Conservation (phyloP, 1,140 invertebrate genomes). For the Parasteatoda tepidariorum region DNA sequence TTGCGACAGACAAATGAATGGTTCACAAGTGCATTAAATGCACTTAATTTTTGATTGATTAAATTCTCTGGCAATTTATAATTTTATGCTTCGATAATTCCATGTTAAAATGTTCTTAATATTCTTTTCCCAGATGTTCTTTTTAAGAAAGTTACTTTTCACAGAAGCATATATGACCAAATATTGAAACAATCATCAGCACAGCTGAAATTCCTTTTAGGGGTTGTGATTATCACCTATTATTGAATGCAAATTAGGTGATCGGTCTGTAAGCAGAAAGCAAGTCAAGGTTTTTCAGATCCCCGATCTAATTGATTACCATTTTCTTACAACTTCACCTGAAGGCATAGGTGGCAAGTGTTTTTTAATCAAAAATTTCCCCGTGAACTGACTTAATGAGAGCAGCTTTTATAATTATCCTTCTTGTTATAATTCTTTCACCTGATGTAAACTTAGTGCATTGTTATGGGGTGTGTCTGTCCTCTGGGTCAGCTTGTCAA, state of each 20-base stretch:
- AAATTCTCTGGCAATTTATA: too few species aligned
- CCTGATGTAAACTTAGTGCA: slow-evolving; percentile 12
- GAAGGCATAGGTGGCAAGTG: slow-evolving; percentile 25
- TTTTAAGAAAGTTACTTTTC: too few species aligned
- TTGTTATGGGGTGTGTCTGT: slow-evolving; percentile 28
- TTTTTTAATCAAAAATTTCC: slow-evolving; percentile 7
- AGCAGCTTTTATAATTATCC: neutral
- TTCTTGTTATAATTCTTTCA: neutral
- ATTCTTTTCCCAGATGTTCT: too few species aligned
- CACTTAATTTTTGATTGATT: too few species aligned
- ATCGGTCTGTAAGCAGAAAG: neutral
- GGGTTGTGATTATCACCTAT: neutral
- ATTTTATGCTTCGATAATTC: too few species aligned
- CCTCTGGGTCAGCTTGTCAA: slow-evolving; percentile 28
- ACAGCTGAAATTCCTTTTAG: neutral
- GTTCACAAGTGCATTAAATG: too few species aligned
- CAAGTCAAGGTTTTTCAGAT: neutral
- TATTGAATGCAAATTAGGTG: neutral
- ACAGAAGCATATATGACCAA: neutral
- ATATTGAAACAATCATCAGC: neutral
- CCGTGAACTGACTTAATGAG: slow-evolving; percentile 38
- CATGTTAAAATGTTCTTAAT: too few species aligned
- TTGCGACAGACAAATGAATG: too few species aligned
- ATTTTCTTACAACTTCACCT: neutral
- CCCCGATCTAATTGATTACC: neutral